These are phyloP conservation scores for Arizona elegans DNA, from an alignment of 2,113 vertebrate species.

Conservation along the genomic window DNA sequence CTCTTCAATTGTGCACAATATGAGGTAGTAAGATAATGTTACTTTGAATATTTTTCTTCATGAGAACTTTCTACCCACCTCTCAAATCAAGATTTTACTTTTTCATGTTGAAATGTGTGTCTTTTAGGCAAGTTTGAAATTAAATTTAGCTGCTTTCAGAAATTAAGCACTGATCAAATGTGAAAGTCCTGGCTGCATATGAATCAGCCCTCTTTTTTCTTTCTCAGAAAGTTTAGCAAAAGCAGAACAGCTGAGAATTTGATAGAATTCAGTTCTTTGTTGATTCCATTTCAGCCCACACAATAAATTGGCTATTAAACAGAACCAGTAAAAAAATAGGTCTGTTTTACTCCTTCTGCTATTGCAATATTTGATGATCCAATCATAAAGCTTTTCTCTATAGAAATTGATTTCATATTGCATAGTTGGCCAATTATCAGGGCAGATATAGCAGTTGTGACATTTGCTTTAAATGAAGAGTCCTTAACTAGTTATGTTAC, in stretches of 20 bases:
- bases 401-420: neutral
- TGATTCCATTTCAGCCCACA: neutral
- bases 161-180: neutral
- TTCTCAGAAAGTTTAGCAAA: conserved; percentile 1
- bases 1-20: neutral
- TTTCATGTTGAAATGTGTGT: neutral
- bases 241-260: conserved; percentile 7
- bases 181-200: neutral
- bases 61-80: neutral
- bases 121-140: neutral
- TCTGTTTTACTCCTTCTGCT: conserved; percentile 20
- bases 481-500: neutral
- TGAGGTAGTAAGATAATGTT: neutral
- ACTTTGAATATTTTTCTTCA: neutral
- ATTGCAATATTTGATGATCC: conserved; percentile 12
- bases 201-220: neutral
- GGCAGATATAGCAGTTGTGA: neutral
- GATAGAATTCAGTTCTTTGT: conserved; percentile 18
- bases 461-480: neutral
- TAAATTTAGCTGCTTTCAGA: neutral
- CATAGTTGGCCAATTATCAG: neutral
- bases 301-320: neutral
- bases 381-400: neutral
- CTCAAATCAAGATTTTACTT: neutral
- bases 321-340: conserved; percentile 2